These are phyloP conservation scores for Antechinus flavipes DNA, from an alignment of 2,113 vertebrate genomes.

Conservation along the genomic window DNA sequence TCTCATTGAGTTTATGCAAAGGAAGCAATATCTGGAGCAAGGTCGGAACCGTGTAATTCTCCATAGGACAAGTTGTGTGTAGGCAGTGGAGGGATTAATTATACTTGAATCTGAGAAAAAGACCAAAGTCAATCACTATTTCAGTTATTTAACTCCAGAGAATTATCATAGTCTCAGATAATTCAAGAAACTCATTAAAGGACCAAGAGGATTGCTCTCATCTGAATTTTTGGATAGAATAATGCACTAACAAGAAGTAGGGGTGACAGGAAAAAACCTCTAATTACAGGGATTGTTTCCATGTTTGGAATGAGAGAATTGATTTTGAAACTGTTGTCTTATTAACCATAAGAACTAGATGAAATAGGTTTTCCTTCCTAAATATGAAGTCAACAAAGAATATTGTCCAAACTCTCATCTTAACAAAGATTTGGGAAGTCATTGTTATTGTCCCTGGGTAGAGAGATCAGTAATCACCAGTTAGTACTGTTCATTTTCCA, in stretches of 20 bases:
- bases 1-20: slow-evolving; percentile 82
- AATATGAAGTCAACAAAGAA: not conserved
- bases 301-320: slow-evolving; percentile 15
- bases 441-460: not conserved
- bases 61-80: slow-evolving; percentile 65
- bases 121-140: slow-evolving; percentile 80
- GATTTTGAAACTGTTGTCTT: slow-evolving; percentile 54
- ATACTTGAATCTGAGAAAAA: slow-evolving; percentile 66
- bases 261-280: slow-evolving; percentile 47
- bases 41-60: slow-evolving; percentile 81
- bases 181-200: slow-evolving; percentile 83
- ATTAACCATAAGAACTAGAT: slow-evolving; percentile 9
- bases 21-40: slow-evolving; percentile 77
- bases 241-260: slow-evolving; percentile 63
- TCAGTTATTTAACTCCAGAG: slow-evolving; percentile 79
- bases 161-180: slow-evolving; percentile 74
- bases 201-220: slow-evolving; percentile 74
- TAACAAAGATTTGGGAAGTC: not conserved
- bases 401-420: not conserved
- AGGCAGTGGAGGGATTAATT: slow-evolving; percentile 83
- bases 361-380: not conserved
- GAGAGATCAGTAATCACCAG: not conserved
- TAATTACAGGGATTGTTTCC: slow-evolving; percentile 51
- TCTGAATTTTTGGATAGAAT: slow-evolving; percentile 77
- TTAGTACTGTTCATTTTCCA: not conserved